Evolutionary conservation across 2,113 vertebrate species (phyloP), one percentile per base, ranked within the genome.

Genomic region (Protobothrops flavoviridis): DNA sequence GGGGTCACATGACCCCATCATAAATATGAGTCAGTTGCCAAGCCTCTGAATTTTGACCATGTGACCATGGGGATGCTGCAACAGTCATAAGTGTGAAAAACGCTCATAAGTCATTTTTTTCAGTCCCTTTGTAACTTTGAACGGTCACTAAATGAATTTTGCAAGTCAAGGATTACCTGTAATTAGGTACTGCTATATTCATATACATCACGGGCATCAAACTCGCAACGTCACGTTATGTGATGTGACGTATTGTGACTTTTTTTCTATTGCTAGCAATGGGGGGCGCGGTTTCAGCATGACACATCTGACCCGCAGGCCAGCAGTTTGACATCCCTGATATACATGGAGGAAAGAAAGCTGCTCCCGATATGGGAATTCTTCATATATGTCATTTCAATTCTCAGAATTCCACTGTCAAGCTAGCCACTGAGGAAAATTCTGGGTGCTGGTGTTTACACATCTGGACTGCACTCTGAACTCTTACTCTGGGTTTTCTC

Each of bases 401-500:
- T 17, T 43, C 17, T 43, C 33, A 81, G 74, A 21, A 81, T 81
- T 17, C 17, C 33, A 21, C 20, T 43, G 17, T 43, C 33, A 43
- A 39, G 3, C 33, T 81, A 39, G 7, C 74, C 17, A 23, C 3
- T 81, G 6, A 81, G 33, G 74, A 81, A 81, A 43, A 21, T 43
- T 81, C 74, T 43, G 33, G n/a, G 74, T 81, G 17, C 7, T 81
- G 39, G 20, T 39, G 6, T 39, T 81, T 8, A 39, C 17, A 81
- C 33, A 39, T 81, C 33, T 39, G 74, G 33, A 21, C 33, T 81
- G 21, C 33, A 43, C 26, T 87, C 50, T 87, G 7, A 57, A 33
- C 21, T 89, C 9, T 59, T 55, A 55, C 53, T 10, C 33, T 57
- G 55, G 91, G 87, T 43, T 94, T 95, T 29, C 95, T 97, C 94